These are phyloP conservation scores for Arbacia lixula DNA, from an alignment of 53 echinoderm and acorn worm species.

Conservation along the genomic window DNA sequence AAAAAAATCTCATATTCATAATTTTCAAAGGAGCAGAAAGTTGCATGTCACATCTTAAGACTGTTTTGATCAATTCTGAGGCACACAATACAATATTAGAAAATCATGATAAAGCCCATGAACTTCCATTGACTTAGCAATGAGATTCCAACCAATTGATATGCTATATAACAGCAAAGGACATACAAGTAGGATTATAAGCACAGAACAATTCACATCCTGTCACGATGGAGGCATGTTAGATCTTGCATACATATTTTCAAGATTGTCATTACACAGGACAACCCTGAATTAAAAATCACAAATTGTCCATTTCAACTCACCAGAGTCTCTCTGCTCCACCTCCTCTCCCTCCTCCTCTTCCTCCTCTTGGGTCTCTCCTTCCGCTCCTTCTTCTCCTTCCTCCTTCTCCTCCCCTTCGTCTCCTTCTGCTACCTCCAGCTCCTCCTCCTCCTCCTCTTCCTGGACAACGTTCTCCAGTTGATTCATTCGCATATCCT, in stretches of 20 bases:
- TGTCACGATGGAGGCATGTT: background rate
- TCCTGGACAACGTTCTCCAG: conserved; percentile 86
- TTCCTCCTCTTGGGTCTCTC: conserved; percentile 65
- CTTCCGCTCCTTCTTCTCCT: conserved; percentile 65
- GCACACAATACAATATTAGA: too few relatives aligned
- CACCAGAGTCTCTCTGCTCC: conserved; percentile 56
- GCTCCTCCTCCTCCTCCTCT: conserved; percentile 92
- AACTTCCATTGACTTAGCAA: background rate
- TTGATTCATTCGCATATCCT: conserved; percentile 91
- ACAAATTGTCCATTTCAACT: too few relatives aligned
- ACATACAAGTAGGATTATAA: too few relatives aligned
- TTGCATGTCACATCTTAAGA: too few relatives aligned
- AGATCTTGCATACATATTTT: background rate
- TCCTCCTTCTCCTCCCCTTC: conserved; percentile 65
- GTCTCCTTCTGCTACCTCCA: conserved; percentile 46
- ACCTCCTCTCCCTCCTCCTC: conserved; percentile 63
- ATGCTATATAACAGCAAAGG: background rate
- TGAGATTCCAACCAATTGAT: conserved; percentile 28
- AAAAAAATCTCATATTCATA: too few relatives aligned
- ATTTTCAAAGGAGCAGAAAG: too few relatives aligned
- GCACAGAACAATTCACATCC: background rate
- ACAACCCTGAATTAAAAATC: background rate
- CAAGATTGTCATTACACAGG: background rate
- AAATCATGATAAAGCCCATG: too few relatives aligned
- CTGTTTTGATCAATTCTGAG: too few relatives aligned